Evolutionary conservation across 2,888 invertebrate species (phyloP).

Genomic region (Anagyrus pseudococci): DNA sequence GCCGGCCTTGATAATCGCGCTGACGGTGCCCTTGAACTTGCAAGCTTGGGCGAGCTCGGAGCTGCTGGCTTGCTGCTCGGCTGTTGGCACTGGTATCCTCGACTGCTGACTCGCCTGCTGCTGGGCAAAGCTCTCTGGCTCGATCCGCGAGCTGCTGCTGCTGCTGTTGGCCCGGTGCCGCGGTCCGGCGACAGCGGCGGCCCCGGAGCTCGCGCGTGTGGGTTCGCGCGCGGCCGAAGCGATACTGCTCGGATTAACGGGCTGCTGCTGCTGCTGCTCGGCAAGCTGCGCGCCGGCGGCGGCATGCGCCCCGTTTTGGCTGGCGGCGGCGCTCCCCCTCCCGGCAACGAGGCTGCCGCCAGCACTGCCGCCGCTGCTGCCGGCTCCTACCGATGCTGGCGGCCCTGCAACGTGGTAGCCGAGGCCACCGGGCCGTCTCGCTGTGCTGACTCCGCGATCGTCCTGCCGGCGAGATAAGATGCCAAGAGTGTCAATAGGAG

Average conservation of each 20-base stretch:
- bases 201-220: background rate
- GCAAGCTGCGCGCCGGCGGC: conserved; percentile 53
- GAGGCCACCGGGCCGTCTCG: no score
- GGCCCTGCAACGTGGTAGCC: no score
- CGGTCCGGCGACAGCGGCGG: background rate
- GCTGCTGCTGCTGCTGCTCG: no score
- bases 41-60: no score
- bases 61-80: conserved; percentile 36
- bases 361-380: conserved; percentile 19
- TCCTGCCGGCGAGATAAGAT: no score
- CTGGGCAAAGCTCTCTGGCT: background rate
- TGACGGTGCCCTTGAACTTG: conserved; percentile 52
- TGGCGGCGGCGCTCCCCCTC: conserved; percentile 39
- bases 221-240: conserved; percentile 46
- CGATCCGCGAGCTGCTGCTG: no score
- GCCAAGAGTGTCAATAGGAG: no score
- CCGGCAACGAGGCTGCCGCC: conserved; percentile 36
- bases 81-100: conserved; percentile 39
- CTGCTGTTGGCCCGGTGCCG: no score
- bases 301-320: conserved; percentile 44
- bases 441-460: conserved; percentile 14
- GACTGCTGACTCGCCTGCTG: conserved; percentile 13
- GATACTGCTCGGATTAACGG: no score
- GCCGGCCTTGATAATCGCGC: conserved; percentile 48
- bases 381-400: no score